These are phyloP conservation scores for Sialis lutaria DNA, from an alignment of 2,888 invertebrate species.

Conservation along the genomic window DNA sequence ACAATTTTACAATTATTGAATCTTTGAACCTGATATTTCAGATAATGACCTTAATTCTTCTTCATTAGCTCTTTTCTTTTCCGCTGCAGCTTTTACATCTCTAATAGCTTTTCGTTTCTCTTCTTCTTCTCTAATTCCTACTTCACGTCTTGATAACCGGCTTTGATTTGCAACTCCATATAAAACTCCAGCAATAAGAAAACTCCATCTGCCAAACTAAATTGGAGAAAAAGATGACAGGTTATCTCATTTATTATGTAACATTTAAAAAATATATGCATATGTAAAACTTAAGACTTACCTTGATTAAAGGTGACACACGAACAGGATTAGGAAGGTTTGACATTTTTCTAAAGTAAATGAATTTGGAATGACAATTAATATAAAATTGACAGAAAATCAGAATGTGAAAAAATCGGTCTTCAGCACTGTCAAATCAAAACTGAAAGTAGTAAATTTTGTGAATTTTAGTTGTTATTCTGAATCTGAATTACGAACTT, in stretches of 20 bases:
- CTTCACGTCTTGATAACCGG: slow-evolving; percentile 48
- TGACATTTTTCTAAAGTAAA: background rate
- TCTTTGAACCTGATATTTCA: slow-evolving; percentile 12
- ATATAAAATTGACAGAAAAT: too few relatives aligned
- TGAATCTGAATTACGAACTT: too few relatives aligned
- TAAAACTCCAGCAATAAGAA: slow-evolving; percentile 50
- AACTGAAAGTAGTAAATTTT: too few relatives aligned
- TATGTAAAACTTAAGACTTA: slow-evolving; percentile 20
- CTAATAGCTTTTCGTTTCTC: slow-evolving; percentile 45
- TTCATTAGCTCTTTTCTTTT: slow-evolving; percentile 45
- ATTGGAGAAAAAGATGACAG: slow-evolving; percentile 13
- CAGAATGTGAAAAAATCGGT: too few relatives aligned
- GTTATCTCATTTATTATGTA: background rate
- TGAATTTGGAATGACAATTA: too few relatives aligned
- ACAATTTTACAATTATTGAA: background rate
- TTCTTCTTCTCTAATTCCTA: slow-evolving; percentile 45
- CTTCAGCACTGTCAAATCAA: too few relatives aligned
- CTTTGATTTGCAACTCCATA: slow-evolving; percentile 61
- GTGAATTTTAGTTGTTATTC: too few relatives aligned
- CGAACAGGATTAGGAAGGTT: slow-evolving; percentile 47
- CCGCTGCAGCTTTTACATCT: slow-evolving; percentile 53
- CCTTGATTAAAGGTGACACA: slow-evolving; percentile 69
- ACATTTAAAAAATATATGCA: too few relatives aligned
- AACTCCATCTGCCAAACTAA: slow-evolving; percentile 68
- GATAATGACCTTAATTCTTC: slow-evolving; percentile 25